Evolutionary conservation across 2,888 invertebrate species (phyloP), one percentile per base, ranked within the genome.

Genomic region (Pogonocherus hispidulus): DNA sequence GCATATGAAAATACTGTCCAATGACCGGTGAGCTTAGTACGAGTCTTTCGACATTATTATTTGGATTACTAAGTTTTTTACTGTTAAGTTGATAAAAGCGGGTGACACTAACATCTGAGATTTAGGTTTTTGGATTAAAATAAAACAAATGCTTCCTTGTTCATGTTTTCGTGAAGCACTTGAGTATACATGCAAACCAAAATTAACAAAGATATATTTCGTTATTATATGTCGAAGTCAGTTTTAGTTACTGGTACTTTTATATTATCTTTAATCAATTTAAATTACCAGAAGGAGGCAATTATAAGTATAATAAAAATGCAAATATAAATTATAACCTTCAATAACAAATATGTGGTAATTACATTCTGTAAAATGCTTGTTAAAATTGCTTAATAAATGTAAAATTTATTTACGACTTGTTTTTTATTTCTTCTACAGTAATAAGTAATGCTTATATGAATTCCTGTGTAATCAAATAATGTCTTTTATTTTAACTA

Each of bases 381-480:
- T 82, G 81, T 82, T 81, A 80, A 79, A 80, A 80, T 77, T 81
- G 82, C 81, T 82, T 82, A 81, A 82, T 81, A 82, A 81, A 81
- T 81, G 80, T 81, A 81, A 82, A 80, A 79, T 79, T 81, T 80
- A 80, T 80, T 80, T 80, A 80, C 78, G 77, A 78, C 73, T 78
- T 76, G 71, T 76, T 47, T 59, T 47, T 59, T 47, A 46, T 32
- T 59, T 9, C 5, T 32, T 32, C 32, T 49, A 6, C 5, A 22
- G 20, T 27, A 27, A 27, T 5, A 27, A 5, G 27, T 27, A 8
- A 3, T 5, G 4, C 27, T 27, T n/a, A n/a, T n/a, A n/a, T n/a
- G n/a, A n/a, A n/a, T n/a, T n/a, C n/a, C n/a, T n/a, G n/a, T n/a
- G n/a, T 27, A 27, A 27, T 27, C 27, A 27, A 27, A 27, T n/a